Evolutionary conservation across 2,113 vertebrate genomes (phyloP).

Genomic region (Tinamus guttatus): DNA sequence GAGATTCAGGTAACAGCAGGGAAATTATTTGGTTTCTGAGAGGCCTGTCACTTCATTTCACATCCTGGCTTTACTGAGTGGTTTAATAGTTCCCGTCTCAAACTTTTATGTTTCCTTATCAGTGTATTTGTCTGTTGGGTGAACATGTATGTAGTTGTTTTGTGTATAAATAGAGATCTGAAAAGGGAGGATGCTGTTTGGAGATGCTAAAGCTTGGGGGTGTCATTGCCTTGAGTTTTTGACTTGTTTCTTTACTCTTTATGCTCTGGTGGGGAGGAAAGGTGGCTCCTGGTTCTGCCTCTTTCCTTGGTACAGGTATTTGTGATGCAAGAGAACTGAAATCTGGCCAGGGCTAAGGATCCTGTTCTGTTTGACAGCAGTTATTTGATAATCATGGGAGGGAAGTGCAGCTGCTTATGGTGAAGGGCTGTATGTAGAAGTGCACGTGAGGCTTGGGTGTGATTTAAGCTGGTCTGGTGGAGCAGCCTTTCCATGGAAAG

Average conservation of each 20-base stretch:
- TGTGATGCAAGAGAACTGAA: neutral
- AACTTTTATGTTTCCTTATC: neutral
- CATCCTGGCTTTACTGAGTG: neutral
- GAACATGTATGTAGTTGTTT: neutral
- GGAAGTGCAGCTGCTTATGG: neutral
- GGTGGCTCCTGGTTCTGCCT: neutral
- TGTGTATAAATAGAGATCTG: neutral
- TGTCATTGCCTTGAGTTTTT: neutral
- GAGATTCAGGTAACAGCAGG: neutral
- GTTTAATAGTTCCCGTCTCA: neutral
- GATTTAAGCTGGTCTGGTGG: neutral
- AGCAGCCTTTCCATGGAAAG: rapidly evolving
- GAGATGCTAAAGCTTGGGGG: neutral
- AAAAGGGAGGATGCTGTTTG: neutral
- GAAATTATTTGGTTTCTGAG: neutral
- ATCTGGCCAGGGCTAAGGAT: neutral
- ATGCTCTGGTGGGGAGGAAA: neutral
- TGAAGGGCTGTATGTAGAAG: neutral
- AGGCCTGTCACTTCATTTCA: neutral
- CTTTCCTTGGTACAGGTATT: neutral
- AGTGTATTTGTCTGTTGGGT: neutral
- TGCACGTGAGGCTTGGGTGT: rapidly evolving
- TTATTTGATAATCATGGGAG: no score
- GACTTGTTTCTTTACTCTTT: neutral
- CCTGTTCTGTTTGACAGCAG: no score